Base-by-base conservation (phyloP, 2,888 invertebrate species). In the Pegoplata infirma region DNA sequence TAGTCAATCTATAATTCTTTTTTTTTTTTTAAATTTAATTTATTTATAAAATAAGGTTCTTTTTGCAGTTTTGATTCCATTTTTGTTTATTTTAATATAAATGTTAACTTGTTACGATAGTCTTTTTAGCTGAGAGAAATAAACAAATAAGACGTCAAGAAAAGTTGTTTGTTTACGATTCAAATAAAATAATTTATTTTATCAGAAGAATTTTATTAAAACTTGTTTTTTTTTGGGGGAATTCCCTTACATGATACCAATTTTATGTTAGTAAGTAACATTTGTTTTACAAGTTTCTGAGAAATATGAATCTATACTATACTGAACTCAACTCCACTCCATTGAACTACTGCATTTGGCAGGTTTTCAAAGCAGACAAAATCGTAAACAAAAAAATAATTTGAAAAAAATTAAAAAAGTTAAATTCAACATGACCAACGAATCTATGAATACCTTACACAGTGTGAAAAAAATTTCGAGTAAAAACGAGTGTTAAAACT, bases 191-290 rank as follows among this genome's bases (percentile, higher is more conserved):
- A n/a, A 14, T 36, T 66, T 32, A 28, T 14, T 46, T 53, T 12
- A 12, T 19, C 40, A 56, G 32, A 56, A 56, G 36, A 14, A 32
- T 46, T 47, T 49, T 71, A 19, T 40, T 51, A 68, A 40, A 77
- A 77, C 73, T 73, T 8, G 73, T 77, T 76, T 46, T 71, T n/a
- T n/a, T 67, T n/a, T 44, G 28, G 19, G 73, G 78, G 78, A 66
- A 78, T 69, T 74, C 78, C 73, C 73, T 63, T 56, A 44, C 47
- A 55, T 28, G 28, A 25, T 12, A 14, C 7, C 55, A 14, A 1
- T 28, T 28, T 28, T 28, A 1, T 28, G 28, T 28, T 28, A 28
- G 8, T 28, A 28, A 28, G 28, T 5, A 1, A 7, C 6, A 5
- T 5, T 1, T 28, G 3, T 28, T 28, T 28, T 28, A 7, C 1